Base-by-base conservation (phyloP, 2,797 vertebrate genomes). In the Setipinna tenuifilis region DNA sequence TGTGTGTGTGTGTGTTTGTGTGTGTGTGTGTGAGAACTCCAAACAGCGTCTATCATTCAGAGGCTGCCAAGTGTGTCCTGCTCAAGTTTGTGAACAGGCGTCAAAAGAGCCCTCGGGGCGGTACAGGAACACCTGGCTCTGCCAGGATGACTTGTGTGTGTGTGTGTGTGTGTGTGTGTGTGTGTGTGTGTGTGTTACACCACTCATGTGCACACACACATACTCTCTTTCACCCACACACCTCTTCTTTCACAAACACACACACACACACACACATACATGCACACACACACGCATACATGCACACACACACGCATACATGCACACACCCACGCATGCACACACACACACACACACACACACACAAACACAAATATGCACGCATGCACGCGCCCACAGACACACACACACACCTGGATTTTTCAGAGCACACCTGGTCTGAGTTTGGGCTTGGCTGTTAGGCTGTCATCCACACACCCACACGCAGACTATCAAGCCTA, bases 371-470 rank as follows among this genome's bases (percentile, higher is more conserved):
- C 65, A 71, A 28, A 35, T 14, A 35, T 6, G 6, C 65, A 71
- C 25, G 35, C 7, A 71, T 23, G 28, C 65, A 71, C 28, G 14
- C 65, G 35, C 62, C 2, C 62, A 68, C 65, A 71, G 10, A 35
- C 65, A 71, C 25, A 6, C 65, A 71, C 28, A 78, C 35, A 78
- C 71, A 78, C 71, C 71, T 78, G 71, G 31, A 41, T 78, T 78
- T 78, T 44, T 21, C 35, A 78, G 71, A 31, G 71, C 71, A 78
- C 71, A 78, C 71, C 71, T 75, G 68, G 68, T 75, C 28, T 75
- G 28, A 35, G 68, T 75, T 28, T 5, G 35, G 68, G 5, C 3
- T 12, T 25, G 65, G 65, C 25, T 28, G 65, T 71, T 28, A 23
- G 57, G 19, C 71, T 78, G 71, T 78, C 71, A 44, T 78, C 19